Evolutionary conservation across 2,797 vertebrate genomes (phyloP), one percentile per base, ranked within the genome.

Genomic region (Lindbergichthys nudifrons): DNA sequence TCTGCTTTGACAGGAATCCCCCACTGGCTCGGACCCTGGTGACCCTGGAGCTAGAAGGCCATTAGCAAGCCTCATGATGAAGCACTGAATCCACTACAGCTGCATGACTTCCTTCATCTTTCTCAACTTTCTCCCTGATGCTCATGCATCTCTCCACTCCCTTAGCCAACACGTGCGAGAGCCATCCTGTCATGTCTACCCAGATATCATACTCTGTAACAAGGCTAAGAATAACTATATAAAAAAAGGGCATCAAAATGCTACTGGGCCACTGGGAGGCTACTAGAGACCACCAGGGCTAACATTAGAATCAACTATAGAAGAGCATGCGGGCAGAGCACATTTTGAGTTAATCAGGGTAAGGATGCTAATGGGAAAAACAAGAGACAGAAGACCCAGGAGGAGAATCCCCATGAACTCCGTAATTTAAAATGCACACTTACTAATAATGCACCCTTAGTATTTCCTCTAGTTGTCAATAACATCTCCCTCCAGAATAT

Each of bases 171-270:
- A 58, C 47, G 1, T 78, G 73, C 43, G 48, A 88, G 85, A 72
- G 81, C 26, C 43, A 13, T 66, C 41, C 56, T 88, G 82, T 86
- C 85, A 69, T 42, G 45, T 79, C 23, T 70, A 58, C 68, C 66
- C 43, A 71, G 81, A 75, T 80, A 74, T 62, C 51, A 5, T 53
- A 46, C 65, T 69, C 68, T 42, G 48, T 26, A 82, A 54, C 63
- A 50, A 73, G 45, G 52, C 77, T 82, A 87, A 91, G 68, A 91
- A 92, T 90, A 91, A 77, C 79, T 71, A 60, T 6, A 65, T 68
- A 81, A 77, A 36, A 36, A 73, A 26, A 26, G 26, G 26, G 63
- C 58, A 73, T 21, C 39, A 76, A 85, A 74, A 82, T 79, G 58
- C 56, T 56, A 43, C 63, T 60, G 70, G 74, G 60, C 70, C 72